phyloP scores from a whole-genome alignment of 2,113 vertebrate species.

The mouse (Mus musculus) region GRCm39 chr11:5665501-5666000 shows the following conservation, averaged over 20 bases:
- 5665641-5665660: background rate
- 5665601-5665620: background rate
- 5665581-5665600: background rate
- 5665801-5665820: conserved; percentile 82
- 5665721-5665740: conserved; percentile 74
- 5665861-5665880: conserved; percentile 67
- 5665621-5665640: background rate
- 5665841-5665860: conserved; percentile 82
- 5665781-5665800: conserved; percentile 83
- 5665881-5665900: conserved; percentile 59
- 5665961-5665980: conserved; percentile 86
- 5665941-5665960: conserved; percentile 84
- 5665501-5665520: background rate
- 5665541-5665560: background rate
- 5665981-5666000: conserved; percentile 83
- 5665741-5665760: conserved; percentile 79
- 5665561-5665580: background rate
- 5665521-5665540: background rate
- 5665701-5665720: conserved; percentile 82
- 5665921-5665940: conserved; percentile 84
- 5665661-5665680: background rate
- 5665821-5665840: conserved; percentile 83
- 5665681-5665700: conserved; percentile 78
- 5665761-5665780: conserved; percentile 83
- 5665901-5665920: conserved; percentile 86